Percentiles rank a stretch among this genome's conserved stretches.
phyloP scores from a whole-genome alignment of 2,888 invertebrate species.

The Coremacera marginata region DNA sequence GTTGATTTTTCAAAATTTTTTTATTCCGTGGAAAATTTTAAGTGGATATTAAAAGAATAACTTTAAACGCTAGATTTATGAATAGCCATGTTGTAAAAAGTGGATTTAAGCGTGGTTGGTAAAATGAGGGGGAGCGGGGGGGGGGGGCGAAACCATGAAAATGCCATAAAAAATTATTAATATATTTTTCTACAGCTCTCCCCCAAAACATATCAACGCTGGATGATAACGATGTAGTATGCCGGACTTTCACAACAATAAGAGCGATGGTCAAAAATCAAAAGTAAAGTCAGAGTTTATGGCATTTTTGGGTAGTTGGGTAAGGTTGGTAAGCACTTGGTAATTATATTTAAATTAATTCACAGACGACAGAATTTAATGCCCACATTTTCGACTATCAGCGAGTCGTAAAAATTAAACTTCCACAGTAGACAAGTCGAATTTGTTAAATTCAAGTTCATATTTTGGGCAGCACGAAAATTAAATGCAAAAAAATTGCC shows the following conservation, averaged over 20 bases:
- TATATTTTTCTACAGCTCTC: no score
- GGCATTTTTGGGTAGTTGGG: background rate
- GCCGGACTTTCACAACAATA: background rate
- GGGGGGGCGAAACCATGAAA: background rate
- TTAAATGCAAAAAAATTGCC: no score
- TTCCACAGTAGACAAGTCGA: no score
- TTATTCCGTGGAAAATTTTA: background rate
- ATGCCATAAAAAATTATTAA: background rate
- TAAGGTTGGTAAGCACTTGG: background rate
- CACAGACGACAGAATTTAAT: background rate
- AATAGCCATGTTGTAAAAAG: no score
- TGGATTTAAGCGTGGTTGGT: background rate
- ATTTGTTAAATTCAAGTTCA: no score
- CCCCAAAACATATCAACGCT: no score
- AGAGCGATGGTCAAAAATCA: background rate
- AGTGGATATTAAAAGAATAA: slow-evolving; percentile 8
- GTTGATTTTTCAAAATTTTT: background rate
- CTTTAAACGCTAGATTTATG: no score
- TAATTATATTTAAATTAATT: no score
- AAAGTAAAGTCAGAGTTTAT: background rate
- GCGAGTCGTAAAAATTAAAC: no score
- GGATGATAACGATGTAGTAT: no score
- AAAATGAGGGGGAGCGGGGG: background rate
- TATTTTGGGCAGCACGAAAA: no score
- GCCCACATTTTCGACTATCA: background rate